Percentiles rank a stretch among this genome's conserved stretches.
Conservation (phyloP, 1,140 invertebrate species). For the Luehdorfia chinensis region DNA sequence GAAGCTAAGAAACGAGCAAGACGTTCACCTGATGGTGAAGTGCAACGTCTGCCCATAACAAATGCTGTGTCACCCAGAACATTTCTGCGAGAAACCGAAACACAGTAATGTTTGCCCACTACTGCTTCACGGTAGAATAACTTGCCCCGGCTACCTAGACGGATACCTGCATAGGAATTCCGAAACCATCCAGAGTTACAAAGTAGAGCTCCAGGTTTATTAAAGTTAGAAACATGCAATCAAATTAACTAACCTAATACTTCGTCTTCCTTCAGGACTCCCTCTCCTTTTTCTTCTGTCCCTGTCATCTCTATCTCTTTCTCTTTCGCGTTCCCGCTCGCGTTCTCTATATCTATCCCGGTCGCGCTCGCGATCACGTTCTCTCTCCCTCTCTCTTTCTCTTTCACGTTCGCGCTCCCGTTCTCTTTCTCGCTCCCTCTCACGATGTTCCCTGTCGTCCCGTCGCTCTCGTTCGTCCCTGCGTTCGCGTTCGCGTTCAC, state of each 20-base stretch:
- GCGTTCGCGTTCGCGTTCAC: conserved; percentile 41
- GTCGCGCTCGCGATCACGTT: conserved; percentile 46
- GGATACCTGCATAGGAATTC: no score
- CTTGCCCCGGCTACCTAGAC: no score
- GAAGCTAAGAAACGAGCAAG: no score
- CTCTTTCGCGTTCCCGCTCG: conserved; percentile 43
- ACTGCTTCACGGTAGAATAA: no score
- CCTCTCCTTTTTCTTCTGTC: conserved; percentile 67
- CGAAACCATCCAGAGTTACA: no score
- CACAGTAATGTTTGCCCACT: no score
- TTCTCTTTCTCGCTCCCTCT: conserved; percentile 44
- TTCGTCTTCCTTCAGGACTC: conserved; percentile 61
- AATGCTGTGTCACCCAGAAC: no score
- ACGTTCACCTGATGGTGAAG: no score
- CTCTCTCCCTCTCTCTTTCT: conserved; percentile 39
- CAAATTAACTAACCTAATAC: conserved; percentile 57
- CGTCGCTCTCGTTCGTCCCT: conserved; percentile 40
- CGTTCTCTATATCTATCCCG: conserved; percentile 43
- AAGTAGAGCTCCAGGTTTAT: no score
- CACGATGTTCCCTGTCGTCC: conserved; percentile 39
- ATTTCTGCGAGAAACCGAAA: no score
- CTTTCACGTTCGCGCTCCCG: conserved; percentile 44
- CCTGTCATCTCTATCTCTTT: conserved; percentile 41
- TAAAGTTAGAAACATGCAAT: no score
- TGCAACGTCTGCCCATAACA: no score